Base-by-base conservation (phyloP, 2,888 invertebrate genomes). In the Heteromurus nitidus region DNA sequence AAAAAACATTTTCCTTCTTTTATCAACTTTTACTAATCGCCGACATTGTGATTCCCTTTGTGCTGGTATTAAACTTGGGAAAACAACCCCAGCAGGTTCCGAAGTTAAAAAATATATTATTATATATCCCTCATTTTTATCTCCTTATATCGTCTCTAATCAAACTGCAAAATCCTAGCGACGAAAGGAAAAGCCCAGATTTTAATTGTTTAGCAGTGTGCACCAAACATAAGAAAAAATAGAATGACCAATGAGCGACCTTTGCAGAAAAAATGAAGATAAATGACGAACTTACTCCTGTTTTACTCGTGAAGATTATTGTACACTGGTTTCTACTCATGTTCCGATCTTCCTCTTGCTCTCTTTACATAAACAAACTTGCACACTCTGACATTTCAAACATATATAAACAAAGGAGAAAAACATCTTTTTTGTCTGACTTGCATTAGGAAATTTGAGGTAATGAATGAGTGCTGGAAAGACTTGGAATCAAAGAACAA, bases 221-320 rank as follows among this genome's bases (percentile, higher is more conserved):
- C n/a, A n/a, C n/a, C n/a, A n/a, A n/a, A n/a, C n/a, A n/a, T n/a
- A n/a, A n/a, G n/a, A n/a, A n/a, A n/a, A 60, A 60, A 24, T 58
- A 72, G 60, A 72, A 72, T 72, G 72, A 72, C 72, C 72, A 72
- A 60, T 42, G 60, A 28, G 60, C 42, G 72, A 72, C 60, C 55
- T 60, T 55, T 26, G 26, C 18, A 30, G 22, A 16, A 58, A 53
- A 11, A 22, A 20, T 53, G 53, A 53, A 53, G 53, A n/a, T 18
- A n/a, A 58, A 58, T 58, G 13, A 22, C 22, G n/a, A 47, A 28
- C 7, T 24, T 58, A 9, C 22, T n/a, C n/a, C n/a, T 36, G 30
- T 36, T 36, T 3, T 67, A 47, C 67, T 22, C 67, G 44, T 22
- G 31, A 18, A 22, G 9, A 58, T 58, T 50, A 13, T 50, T 50